phyloP scores from a whole-genome alignment of 2,113 vertebrate genomes.

The Etheostoma cragini region DNA sequence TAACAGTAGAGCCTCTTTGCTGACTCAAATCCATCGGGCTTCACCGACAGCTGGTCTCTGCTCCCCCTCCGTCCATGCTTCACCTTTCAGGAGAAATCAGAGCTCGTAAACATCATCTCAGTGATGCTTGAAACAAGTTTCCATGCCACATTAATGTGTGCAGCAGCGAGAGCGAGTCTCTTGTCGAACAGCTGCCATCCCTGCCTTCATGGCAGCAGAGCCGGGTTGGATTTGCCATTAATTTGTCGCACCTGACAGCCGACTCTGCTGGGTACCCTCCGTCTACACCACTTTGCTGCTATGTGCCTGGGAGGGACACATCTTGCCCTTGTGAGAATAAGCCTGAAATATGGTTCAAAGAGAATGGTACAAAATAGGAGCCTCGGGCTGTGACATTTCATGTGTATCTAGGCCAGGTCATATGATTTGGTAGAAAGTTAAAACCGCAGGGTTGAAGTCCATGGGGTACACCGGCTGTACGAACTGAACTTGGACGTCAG shows the following conservation, averaged over 20 bases:
- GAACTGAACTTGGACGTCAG: slow-evolving; percentile 34
- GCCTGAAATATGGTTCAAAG: slow-evolving; percentile 73
- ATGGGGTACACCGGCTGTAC: slow-evolving; percentile 10
- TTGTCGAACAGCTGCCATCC: slow-evolving; percentile 78
- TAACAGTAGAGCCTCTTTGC: slow-evolving; percentile 63
- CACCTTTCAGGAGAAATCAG: slow-evolving; percentile 72
- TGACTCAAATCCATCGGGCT: slow-evolving; percentile 67
- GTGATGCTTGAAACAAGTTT: slow-evolving; percentile 73
- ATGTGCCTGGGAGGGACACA: slow-evolving; percentile 68
- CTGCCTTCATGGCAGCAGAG: slow-evolving; percentile 65
- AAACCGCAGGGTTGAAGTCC: slow-evolving; percentile 28
- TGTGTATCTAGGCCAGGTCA: slow-evolving; percentile 73
- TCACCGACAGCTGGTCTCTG: slow-evolving; percentile 68
- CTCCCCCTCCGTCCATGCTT: slow-evolving; percentile 57
- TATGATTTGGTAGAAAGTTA: slow-evolving; percentile 50
- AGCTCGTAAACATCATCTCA: slow-evolving; percentile 70
- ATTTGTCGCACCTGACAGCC: slow-evolving; percentile 80
- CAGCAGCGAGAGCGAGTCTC: slow-evolving; percentile 56
- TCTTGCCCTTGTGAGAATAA: slow-evolving; percentile 74
- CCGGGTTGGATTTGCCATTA: slow-evolving; percentile 71
- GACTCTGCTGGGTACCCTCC: slow-evolving; percentile 67
- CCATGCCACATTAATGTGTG: slow-evolving; percentile 68
- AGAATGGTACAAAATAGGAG: slow-evolving; percentile 67
- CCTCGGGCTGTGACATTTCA: slow-evolving; percentile 61
- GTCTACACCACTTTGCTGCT: slow-evolving; percentile 67